Base-by-base conservation (phyloP, 2,888 invertebrate species). In the Spisula subtruncata region DNA sequence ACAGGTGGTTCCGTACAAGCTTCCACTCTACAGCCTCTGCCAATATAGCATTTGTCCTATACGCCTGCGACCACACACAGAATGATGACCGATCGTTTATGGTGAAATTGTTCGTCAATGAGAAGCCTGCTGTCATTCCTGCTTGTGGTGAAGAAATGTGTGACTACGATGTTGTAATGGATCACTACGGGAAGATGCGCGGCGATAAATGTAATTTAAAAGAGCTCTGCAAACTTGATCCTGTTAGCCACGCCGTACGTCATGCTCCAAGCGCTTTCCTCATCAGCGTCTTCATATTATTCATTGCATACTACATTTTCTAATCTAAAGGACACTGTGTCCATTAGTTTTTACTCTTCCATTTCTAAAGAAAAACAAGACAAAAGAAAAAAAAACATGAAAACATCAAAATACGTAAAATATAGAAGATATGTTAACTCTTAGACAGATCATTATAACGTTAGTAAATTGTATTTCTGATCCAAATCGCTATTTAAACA, bases 1-100 rank as follows among this genome's bases (percentile, higher is more conserved):
- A 94, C 51, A 93, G 97, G 6, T 89, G 94, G 82, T 97, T 97
- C 94, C 95, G 95, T 12, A 94, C 96, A 16, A 95, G 96, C 54
- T 75, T 93, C 8, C 95, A 96, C 25, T 80, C 93, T 20, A 96
- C 97, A 0, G 97, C 96, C 90, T 94, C 95, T 25, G 93, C 96
- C 29, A 97, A 97, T 93, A 81, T 97, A 5, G 96, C 94, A 18
- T 93, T 97, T 85, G 95, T 96, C 14, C 89, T 97, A 48, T 96
- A 96, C 90, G 93, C 95, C 48, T 97, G 97, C 93, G 90, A 92
- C 4, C 71, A 81, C 5, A 91, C 93, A n/a, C 51, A 66, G 10
- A 29, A 41, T 20, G 48, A 46, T n/a, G 56, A 66, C 29, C 46
- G 60, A 25, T 32, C 81, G 6, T 95, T 93, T 84, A 92, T 94